phyloP scores from a whole-genome alignment of 2,888 invertebrate species.

The Caenorhabditis sp. region DNA sequence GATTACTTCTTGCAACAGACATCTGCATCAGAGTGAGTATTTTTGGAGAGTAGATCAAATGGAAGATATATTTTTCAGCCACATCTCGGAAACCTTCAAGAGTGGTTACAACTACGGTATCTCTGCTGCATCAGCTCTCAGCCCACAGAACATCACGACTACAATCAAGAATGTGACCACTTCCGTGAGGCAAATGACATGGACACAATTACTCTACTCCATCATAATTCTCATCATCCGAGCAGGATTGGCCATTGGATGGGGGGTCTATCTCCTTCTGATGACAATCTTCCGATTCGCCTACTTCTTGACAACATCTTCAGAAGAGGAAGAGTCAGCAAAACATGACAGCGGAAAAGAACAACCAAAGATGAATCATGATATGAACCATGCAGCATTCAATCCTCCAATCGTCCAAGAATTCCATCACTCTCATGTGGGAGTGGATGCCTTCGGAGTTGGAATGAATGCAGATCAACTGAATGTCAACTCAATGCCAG shows the following conservation, averaged over 20 bases:
- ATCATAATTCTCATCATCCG: conserved; percentile 70
- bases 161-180: conserved; percentile 52
- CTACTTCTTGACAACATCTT: conserved; percentile 79
- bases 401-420: conserved; percentile 71
- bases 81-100: conserved; percentile 81
- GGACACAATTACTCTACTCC: conserved; percentile 78
- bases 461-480: conserved; percentile 71
- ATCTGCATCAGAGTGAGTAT: conserved; percentile 77
- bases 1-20: conserved; percentile 83
- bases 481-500: conserved; percentile 59
- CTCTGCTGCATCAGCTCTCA: conserved; percentile 78
- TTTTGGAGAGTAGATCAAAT: background rate
- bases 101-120: conserved; percentile 80
- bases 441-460: conserved; percentile 80
- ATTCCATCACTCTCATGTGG: conserved; percentile 74
- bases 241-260: conserved; percentile 68
- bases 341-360: conserved; percentile 44
- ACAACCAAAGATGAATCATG: conserved; percentile 49
- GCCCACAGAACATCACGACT: conserved; percentile 79
- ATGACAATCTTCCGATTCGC: conserved; percentile 78
- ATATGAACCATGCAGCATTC: conserved; percentile 55
- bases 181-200: conserved; percentile 77
- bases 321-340: conserved; percentile 76
- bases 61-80: conserved; percentile 55
- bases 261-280: conserved; percentile 67